phyloP scores from a whole-genome alignment of 2,888 invertebrate genomes.

The Scaptodrosophila latifasciaeformis region DNA sequence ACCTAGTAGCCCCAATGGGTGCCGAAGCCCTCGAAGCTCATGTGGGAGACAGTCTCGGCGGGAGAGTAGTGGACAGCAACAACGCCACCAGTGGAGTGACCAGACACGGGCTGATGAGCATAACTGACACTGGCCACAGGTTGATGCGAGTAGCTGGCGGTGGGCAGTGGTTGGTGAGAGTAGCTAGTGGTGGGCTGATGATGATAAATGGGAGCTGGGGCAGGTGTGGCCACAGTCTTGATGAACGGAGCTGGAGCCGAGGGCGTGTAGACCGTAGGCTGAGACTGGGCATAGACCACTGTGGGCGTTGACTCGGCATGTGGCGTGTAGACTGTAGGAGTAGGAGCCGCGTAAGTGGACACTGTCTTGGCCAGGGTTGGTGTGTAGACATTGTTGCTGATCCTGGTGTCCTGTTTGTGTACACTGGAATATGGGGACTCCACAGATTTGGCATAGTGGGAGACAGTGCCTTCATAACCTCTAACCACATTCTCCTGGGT shows the following conservation, averaged over 20 bases:
- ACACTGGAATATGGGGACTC: constrained; percentile 79
- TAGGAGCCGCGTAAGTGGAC: constrained; percentile 63
- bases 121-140: constrained; percentile 36
- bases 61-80: constrained; percentile 76
- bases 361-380: constrained; percentile 74
- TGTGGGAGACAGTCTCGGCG: constrained; percentile 80
- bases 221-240: no score
- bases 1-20: constrained; percentile 80
- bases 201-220: constrained; percentile 20
- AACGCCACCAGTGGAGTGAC: not conserved
- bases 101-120: constrained; percentile 49
- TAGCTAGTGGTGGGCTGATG: constrained; percentile 44
- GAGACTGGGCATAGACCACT: constrained; percentile 33
- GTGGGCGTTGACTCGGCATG: constrained; percentile 29
- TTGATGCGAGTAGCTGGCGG: constrained; percentile 54
- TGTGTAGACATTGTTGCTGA: constrained; percentile 78
- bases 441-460: constrained; percentile 77
- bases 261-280: constrained; percentile 55
- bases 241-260: constrained; percentile 59
- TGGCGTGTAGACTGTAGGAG: constrained; percentile 45
- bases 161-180: constrained; percentile 36
- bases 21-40: constrained; percentile 80
- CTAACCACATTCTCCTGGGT: constrained; percentile 78
- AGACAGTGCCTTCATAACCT: constrained; percentile 77
- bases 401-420: constrained; percentile 78